Base-by-base conservation (phyloP, 2,797 vertebrate species). In the Lophotriccus pileatus region DNA sequence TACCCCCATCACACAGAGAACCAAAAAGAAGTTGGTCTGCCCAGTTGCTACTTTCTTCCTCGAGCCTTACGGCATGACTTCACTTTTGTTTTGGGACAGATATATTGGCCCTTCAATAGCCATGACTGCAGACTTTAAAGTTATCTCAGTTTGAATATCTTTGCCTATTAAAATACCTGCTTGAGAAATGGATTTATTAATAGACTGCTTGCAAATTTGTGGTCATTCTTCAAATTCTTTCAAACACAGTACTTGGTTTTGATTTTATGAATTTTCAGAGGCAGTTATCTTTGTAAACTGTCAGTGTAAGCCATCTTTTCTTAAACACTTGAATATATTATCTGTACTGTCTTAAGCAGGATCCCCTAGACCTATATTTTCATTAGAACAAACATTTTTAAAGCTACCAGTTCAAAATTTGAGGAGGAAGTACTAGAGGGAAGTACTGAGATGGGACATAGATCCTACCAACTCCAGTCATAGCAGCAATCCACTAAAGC, bases 91-190 rank as follows among this genome's bases (percentile, higher is more conserved):
- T 64, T 47, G n/a, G 63, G 34, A 67, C 1, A 56, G 32, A 50
- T 1, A 0, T 23, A 32, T 32, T 32, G 34, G 8, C 7, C 34
- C 14, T 56, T 69, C 64, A 50, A 58, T 34, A 80, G 39, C 36
- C 23, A 27, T 0, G 4, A 56, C 18, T 6, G 5, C 76, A 41
- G 16, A 39, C 14, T 15, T 76, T 3, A 0, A 87, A 66, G n/a
- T 62, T 50, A 85, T 9, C 9, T 21, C 18, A 20, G 5, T 73
- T 22, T 28, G 4, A 66, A 3, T 28, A 39, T 25, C 41, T 90
- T 30, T 47, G 18, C 2, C 64, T 27, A 36, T 18, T 58, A 82
- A 78, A 72, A 56, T 22, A 84, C 9, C 15, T 47, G 22, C 27
- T 74, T 66, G 44, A 93, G 56, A 28, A 86, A 80, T 5, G 4